Conservation (phyloP, 30 jellyfish, hydroid and myxozoan genomes). For the Turritopsis dohrnii region DNA sequence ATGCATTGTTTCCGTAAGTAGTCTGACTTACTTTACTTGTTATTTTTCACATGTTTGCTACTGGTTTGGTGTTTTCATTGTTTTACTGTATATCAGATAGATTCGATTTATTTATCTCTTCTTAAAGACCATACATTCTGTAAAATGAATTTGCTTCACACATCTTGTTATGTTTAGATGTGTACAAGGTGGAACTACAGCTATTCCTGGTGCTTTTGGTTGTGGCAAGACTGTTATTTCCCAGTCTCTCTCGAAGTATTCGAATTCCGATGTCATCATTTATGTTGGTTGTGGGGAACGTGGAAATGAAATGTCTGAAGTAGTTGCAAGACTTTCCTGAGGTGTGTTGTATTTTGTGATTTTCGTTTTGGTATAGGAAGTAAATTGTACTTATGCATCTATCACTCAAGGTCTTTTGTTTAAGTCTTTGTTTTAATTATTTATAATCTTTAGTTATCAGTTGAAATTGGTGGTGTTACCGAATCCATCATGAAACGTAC, state of each 20-base stretch:
- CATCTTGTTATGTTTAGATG: slow-evolving; percentile 40
- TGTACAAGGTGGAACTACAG: slow-evolving; percentile 99
- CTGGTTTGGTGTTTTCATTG: too few relatives aligned
- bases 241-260: slow-evolving; percentile 86
- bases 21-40: not conserved
- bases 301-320: slow-evolving; percentile 99
- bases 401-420: too few relatives aligned
- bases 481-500: slow-evolving; percentile 99
- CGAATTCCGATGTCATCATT: slow-evolving; percentile 96
- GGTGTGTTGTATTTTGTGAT: slow-evolving; percentile 26
- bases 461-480: slow-evolving; percentile 95
- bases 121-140: not conserved
- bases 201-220: slow-evolving; percentile 99
- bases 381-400: too few relatives aligned
- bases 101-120: too few relatives aligned
- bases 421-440: not conserved
- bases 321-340: slow-evolving; percentile 96
- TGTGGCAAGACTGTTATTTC: slow-evolving; percentile 99
- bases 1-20: slow-evolving; percentile 97
- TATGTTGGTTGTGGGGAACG: slow-evolving; percentile 99
- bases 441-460: slow-evolving; percentile 48
- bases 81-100: too few relatives aligned
- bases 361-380: not conserved
- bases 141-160: not conserved
- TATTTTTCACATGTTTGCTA: too few relatives aligned